Conservation (phyloP, 2,888 invertebrate genomes). For the Sabatieria punctata region DNA sequence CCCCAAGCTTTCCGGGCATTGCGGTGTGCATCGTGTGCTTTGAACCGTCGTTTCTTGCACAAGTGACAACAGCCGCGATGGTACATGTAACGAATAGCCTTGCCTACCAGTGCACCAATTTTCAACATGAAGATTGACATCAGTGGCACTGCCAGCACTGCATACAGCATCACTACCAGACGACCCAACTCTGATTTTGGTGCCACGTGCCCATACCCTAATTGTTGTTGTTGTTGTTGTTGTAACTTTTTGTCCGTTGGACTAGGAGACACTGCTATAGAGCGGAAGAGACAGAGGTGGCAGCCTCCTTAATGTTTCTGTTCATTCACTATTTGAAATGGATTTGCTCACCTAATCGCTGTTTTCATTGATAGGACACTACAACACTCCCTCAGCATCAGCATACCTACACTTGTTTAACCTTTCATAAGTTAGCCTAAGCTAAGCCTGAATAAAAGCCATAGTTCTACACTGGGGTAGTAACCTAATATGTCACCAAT, state of each 20-base stretch:
- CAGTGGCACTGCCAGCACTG: constrained; percentile 6
- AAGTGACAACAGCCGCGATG: neutral
- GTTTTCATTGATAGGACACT: too few species aligned
- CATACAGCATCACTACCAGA: constrained; percentile 7
- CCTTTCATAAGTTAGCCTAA: too few species aligned
- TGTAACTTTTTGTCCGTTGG: neutral
- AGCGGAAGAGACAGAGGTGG: neutral
- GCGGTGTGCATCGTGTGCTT: neutral
- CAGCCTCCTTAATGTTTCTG: too few species aligned
- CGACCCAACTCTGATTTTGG: constrained; percentile 6
- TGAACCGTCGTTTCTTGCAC: neutral
- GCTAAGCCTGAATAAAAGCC: too few species aligned
- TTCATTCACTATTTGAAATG: too few species aligned
- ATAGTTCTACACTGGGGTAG: too few species aligned
- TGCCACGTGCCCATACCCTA: constrained; percentile 10
- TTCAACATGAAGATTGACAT: constrained; percentile 8
- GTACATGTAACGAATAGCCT: constrained; percentile 1
- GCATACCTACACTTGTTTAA: too few species aligned
- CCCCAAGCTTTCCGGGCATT: too few species aligned
- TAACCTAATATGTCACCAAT: too few species aligned
- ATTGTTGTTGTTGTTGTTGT: neutral
- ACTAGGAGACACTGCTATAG: neutral
- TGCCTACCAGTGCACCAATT: constrained; percentile 1
- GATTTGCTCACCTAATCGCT: too few species aligned
- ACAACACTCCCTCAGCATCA: too few species aligned